Percentiles rank a stretch among this genome's conserved stretches.
phyloP scores from a whole-genome alignment of 2,888 invertebrate genomes.

The Apamea sordens region DNA sequence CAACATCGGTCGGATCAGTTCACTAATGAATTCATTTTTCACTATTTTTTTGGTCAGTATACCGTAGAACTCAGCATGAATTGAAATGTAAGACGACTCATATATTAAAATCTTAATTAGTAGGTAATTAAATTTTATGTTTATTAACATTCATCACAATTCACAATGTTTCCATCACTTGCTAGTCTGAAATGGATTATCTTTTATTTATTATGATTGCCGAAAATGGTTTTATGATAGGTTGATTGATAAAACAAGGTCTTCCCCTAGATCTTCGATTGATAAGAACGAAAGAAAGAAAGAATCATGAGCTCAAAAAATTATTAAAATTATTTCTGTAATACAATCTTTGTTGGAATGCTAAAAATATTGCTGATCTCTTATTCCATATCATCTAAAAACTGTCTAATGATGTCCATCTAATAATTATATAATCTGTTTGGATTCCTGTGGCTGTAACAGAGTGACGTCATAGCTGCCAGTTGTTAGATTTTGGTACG shows the following conservation, averaged over 20 bases:
- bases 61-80: background rate
- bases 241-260: background rate
- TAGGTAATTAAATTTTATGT: background rate
- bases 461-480: slow-evolving; percentile 8
- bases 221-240: background rate
- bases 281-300: background rate
- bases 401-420: background rate
- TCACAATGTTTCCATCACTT: background rate
- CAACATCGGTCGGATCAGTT: background rate
- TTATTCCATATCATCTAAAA: slow-evolving; percentile 8
- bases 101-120: background rate
- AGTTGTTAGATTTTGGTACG: background rate
- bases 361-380: slow-evolving; percentile 16
- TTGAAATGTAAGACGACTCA: background rate
- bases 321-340: background rate
- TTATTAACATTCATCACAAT: background rate
- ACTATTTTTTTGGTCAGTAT: background rate
- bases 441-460: background rate
- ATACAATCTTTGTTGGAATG: background rate
- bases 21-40: background rate
- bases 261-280: background rate
- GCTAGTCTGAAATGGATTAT: background rate
- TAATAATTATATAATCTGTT: slow-evolving; percentile 20
- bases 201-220: background rate
- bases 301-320: background rate